These are phyloP conservation scores for Urophycis tenuis DNA, from an alignment of 2,797 vertebrate species.

Conservation along the genomic window DNA sequence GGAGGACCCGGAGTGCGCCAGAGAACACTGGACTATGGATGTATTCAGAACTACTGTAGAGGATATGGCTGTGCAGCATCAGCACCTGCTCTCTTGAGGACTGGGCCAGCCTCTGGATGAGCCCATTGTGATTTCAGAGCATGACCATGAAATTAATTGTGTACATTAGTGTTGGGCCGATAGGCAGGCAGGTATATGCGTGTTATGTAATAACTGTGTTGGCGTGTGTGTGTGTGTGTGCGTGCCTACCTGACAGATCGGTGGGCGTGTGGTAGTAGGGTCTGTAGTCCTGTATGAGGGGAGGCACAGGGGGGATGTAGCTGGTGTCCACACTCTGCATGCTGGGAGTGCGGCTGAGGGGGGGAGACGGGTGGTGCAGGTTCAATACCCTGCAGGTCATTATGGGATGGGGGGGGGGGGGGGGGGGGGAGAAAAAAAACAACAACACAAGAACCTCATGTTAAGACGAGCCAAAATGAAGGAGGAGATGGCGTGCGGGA, in stretches of 20 bases:
- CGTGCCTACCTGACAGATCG: constrained; percentile 83
- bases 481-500: no score
- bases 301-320: constrained; percentile 88
- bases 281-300: constrained; percentile 94
- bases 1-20: neutral
- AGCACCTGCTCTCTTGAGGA: no score
- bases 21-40: neutral
- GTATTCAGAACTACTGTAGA: neutral
- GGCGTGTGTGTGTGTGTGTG: constrained; percentile 17
- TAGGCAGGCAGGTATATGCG: neutral
- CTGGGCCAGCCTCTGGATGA: no score
- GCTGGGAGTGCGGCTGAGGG: constrained; percentile 89
- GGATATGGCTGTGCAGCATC: neutral
- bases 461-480: neutral
- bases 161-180: neutral
- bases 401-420: no score
- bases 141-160: neutral
- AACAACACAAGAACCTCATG: neutral
- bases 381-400: constrained; percentile 71
- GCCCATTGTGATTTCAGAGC: no score
- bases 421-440: no score
- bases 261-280: constrained; percentile 93
- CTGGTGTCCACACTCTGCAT: constrained; percentile 89
- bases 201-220: neutral
- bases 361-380: constrained; percentile 91